Conservation (phyloP, 2,113 vertebrate genomes). For the Sinocyclocheilus rhinocerous region DNA sequence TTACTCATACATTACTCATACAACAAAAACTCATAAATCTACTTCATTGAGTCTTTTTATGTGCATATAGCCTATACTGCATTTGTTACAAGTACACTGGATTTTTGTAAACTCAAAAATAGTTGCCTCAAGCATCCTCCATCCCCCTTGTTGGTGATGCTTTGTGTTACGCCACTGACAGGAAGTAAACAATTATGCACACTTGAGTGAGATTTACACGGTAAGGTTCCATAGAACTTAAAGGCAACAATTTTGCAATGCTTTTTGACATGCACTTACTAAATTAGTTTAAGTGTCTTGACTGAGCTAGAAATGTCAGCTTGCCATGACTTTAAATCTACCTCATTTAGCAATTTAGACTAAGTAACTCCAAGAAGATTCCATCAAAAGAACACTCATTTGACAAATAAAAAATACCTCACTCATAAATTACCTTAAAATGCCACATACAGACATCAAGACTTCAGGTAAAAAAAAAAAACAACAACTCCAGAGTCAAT, state of each 20-base stretch:
- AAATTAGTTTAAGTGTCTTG: constrained; percentile 3
- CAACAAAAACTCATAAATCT: neutral
- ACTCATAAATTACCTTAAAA: neutral
- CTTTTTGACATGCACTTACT: constrained; percentile 8
- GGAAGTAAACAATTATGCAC: neutral
- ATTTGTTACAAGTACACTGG: neutral
- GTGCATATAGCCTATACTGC: neutral
- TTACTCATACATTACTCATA: neutral
- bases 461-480: neutral
- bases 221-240: neutral
- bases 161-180: neutral
- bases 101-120: neutral
- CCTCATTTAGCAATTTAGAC: constrained; percentile 17
- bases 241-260: neutral
- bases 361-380: neutral
- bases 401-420: neutral
- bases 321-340: constrained; percentile 15
- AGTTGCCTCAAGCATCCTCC: neutral
- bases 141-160: neutral
- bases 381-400: neutral
- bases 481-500: neutral
- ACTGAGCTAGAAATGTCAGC: constrained; percentile 10
- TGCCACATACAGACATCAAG: neutral
- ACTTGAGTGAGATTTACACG: neutral
- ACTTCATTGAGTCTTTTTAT: neutral